phyloP scores from a whole-genome alignment of 2,113 vertebrate genomes.

The Spermophilus dauricus region DNA sequence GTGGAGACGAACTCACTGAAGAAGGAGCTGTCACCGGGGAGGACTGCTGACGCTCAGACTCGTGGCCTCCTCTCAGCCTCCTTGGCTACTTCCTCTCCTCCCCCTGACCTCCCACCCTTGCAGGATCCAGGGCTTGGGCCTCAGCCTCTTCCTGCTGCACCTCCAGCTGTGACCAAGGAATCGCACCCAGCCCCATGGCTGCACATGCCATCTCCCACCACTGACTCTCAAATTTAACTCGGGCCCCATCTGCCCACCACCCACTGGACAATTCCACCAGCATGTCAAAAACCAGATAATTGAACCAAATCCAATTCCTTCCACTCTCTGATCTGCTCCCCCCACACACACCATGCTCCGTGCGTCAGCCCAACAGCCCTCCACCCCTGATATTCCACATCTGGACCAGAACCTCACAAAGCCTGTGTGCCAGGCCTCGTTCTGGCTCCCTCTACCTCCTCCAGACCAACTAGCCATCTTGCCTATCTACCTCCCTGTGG shows the following conservation, averaged over 20 bases:
- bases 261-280: too few species aligned
- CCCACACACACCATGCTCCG: fast-evolving
- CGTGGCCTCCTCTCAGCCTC: fast-evolving
- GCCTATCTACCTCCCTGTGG: fast-evolving
- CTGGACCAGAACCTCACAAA: not conserved
- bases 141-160: fast-evolving
- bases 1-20: fast-evolving
- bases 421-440: fast-evolving
- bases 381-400: fast-evolving
- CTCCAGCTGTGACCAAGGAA: not conserved
- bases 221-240: not conserved
- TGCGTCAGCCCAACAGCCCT: not conserved
- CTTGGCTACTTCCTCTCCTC: fast-evolving
- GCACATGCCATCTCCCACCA: fast-evolving
- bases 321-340: fast-evolving
- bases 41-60: fast-evolving
- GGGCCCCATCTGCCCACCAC: not conserved
- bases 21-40: not conserved
- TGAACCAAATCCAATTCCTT: fast-evolving
- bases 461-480: fast-evolving
- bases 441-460: fast-evolving
- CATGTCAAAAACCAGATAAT: fast-evolving
- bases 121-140: fast-evolving
- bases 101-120: fast-evolving
- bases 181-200: fast-evolving